A percentile compares a stretch with the other conserved stretches of the same genome.
Conservation (phyloP, 2,797 vertebrate species). For the Melanotaenia parkinsoni region DNA sequence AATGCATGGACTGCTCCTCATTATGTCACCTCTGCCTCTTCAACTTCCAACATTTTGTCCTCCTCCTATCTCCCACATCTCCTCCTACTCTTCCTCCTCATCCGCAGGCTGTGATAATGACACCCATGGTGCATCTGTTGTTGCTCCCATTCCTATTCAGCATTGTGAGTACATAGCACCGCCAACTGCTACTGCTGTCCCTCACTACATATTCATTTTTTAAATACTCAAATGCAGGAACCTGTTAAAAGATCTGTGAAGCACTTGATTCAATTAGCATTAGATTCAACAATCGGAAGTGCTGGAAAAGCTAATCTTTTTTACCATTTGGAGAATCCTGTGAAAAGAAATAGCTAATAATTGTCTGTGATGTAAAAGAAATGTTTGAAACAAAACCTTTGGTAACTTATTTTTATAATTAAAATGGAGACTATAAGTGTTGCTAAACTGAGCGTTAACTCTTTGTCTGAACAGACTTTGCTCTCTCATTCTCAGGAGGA, state of each 20-base stretch:
- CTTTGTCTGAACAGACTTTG: slow-evolving; percentile 66
- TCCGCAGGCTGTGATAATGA: slow-evolving; percentile 71
- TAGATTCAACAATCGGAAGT: neutral
- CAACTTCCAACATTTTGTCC: slow-evolving; percentile 23
- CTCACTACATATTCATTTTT: slow-evolving; percentile 51
- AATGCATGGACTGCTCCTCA: slow-evolving; percentile 21
- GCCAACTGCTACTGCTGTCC: slow-evolving; percentile 36
- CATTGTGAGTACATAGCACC: slow-evolving; percentile 73
- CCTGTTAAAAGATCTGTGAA: slow-evolving; percentile 32
- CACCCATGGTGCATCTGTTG: slow-evolving; percentile 73
- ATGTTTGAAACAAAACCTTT: slow-evolving; percentile 3
- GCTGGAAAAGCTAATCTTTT: slow-evolving; percentile 1
- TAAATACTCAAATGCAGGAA: slow-evolving; percentile 25
- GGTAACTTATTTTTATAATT: slow-evolving; percentile 43
- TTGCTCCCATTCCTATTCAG: slow-evolving; percentile 72
- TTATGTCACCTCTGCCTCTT: slow-evolving; percentile 29
- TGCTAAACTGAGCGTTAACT: slow-evolving; percentile 12
- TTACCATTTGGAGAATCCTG: neutral
- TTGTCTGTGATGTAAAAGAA: slow-evolving; percentile 8
- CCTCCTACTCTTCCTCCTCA: slow-evolving; percentile 29
- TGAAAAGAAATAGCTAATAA: neutral
- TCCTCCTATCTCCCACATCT: slow-evolving; percentile 19
- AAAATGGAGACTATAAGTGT: slow-evolving; percentile 13
- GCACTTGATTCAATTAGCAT: neutral
- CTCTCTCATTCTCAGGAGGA: slow-evolving; percentile 28